Percentiles rank a stretch among this genome's conserved stretches.
Evolutionary conservation across 2,797 vertebrate species (phyloP).

Genomic region (Acrocephalus scirpaceus): DNA sequence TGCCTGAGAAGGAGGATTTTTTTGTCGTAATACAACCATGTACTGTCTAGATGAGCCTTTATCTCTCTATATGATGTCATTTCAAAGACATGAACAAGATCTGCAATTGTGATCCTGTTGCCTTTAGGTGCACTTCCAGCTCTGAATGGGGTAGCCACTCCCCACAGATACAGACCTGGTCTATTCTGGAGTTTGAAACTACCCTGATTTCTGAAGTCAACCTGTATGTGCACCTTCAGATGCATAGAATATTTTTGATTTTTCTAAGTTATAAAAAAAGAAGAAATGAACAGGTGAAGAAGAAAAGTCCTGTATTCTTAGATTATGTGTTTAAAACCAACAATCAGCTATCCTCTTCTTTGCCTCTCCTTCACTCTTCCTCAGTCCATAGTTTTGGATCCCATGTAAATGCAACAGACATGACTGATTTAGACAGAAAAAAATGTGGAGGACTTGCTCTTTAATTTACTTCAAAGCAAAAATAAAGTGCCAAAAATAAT

Average conservation of each 20-base stretch:
- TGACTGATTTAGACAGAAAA: neutral
- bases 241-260: neutral
- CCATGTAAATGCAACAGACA: neutral
- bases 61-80: neutral
- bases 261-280: neutral
- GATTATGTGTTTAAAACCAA: neutral
- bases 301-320: neutral
- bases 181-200: neutral
- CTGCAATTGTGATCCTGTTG: neutral
- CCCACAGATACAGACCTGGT: neutral
- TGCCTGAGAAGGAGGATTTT: neutral
- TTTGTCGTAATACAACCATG: neutral
- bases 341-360: neutral
- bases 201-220: neutral
- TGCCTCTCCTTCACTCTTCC: neutral
- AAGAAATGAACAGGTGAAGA: neutral
- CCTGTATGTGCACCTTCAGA: neutral
- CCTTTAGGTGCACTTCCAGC: neutral
- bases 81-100: neutral
- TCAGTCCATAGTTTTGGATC: neutral
- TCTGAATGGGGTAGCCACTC: neutral
- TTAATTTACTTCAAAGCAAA: constrained; percentile 18
- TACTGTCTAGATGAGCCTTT: neutral
- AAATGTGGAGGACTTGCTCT: neutral
- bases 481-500: constrained; percentile 5